These are phyloP conservation scores for Aythya baeri DNA, from an alignment of 2,113 vertebrate species.

Conservation along the genomic window DNA sequence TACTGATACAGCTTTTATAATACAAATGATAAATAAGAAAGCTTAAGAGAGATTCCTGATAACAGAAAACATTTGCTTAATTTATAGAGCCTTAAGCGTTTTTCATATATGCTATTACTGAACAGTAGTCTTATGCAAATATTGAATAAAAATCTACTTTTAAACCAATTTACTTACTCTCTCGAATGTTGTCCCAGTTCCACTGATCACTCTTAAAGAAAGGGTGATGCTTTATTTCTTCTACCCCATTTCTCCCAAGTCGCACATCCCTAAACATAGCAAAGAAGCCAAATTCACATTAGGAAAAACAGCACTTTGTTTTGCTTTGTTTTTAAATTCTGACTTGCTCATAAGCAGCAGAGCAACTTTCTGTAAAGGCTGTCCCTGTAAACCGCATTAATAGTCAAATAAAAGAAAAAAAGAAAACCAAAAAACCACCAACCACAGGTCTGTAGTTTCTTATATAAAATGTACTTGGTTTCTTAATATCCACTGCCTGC, in stretches of 20 bases:
- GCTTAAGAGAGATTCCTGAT: not conserved
- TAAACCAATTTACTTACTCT: conserved; percentile 84
- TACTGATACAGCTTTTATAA: not conserved
- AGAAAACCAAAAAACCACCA: not conserved
- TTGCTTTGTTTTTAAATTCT: not conserved
- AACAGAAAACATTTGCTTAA: not conserved
- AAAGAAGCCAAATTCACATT: conserved; percentile 52
- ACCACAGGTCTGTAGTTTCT: conserved; percentile 1
- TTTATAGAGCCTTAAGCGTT: not conserved
- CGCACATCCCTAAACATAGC: conserved; percentile 90
- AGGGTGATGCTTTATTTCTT: conserved; percentile 95
- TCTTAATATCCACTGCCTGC: not conserved
- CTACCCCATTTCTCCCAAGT: conserved; percentile 93
- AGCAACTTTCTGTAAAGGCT: not conserved
- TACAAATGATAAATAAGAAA: not conserved
- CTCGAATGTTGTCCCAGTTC: conserved; percentile 97
- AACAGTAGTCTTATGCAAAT: not conserved
- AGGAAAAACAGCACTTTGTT: not conserved
- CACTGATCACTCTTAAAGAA: conserved; percentile 99
- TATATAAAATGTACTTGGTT: not conserved
- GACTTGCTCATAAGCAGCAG: not conserved
- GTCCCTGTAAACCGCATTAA: not conserved
- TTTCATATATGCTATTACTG: not conserved
- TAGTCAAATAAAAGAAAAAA: not conserved
- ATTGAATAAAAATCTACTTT: conserved; percentile 11